phyloP scores from a whole-genome alignment of 2,113 vertebrate genomes.

The Macrotus californicus region DNA sequence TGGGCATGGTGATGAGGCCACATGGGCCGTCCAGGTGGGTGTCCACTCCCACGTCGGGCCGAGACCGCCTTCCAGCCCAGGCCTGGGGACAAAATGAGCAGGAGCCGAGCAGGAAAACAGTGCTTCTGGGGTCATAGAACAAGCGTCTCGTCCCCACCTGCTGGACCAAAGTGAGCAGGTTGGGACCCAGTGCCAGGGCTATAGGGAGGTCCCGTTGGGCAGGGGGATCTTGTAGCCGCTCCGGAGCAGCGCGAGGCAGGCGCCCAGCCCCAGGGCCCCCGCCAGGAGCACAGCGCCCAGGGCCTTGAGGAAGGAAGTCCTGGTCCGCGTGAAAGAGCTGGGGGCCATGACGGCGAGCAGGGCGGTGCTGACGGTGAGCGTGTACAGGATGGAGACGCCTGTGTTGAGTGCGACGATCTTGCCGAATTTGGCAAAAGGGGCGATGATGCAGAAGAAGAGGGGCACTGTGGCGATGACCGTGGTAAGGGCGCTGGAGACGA shows the following conservation, averaged over 20 bases:
- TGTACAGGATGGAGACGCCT: slow-evolving; percentile 90
- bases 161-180: slow-evolving; percentile 41
- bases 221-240: slow-evolving; percentile 81
- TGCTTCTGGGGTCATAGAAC: slow-evolving; percentile 52
- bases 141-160: not conserved
- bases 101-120: slow-evolving; percentile 68
- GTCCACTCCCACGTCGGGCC: no score
- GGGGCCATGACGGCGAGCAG: slow-evolving; percentile 90
- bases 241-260: slow-evolving; percentile 84
- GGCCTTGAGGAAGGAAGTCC: slow-evolving; percentile 91
- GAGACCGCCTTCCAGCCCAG: not conserved
- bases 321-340: slow-evolving; percentile 85
- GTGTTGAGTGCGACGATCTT: slow-evolving; percentile 98
- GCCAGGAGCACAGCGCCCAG: slow-evolving; percentile 80
- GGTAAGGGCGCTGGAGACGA: slow-evolving; percentile 94
- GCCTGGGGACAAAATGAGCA: slow-evolving; percentile 48
- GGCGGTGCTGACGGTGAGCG: slow-evolving; percentile 92
- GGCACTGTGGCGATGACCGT: slow-evolving; percentile 94
- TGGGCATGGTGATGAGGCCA: not conserved
- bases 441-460: slow-evolving; percentile 97
- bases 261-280: slow-evolving; percentile 76
- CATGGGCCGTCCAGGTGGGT: no score
- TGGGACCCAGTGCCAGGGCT: slow-evolving; percentile 50
- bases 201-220: slow-evolving; percentile 74
- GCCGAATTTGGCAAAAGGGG: slow-evolving; percentile 97